These are phyloP conservation scores for Dasysyrphus albostriatus DNA, from an alignment of 2,888 invertebrate species.

Conservation along the genomic window DNA sequence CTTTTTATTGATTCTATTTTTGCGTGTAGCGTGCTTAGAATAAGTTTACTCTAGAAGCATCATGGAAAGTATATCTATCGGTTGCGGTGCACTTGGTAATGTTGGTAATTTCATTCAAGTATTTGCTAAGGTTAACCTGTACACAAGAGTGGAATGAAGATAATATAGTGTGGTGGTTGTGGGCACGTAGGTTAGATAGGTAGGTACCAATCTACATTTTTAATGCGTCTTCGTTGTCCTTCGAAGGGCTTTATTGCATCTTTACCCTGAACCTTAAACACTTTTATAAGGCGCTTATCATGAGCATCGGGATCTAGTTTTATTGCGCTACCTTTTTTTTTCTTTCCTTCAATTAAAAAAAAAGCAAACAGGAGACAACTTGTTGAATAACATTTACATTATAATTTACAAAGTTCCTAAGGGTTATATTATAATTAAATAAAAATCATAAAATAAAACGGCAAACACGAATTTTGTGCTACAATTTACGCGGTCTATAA, in stretches of 20 bases:
- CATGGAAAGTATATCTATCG: neutral
- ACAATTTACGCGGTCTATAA: too few relatives aligned
- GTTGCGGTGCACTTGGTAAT: conserved; percentile 20
- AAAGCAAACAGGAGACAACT: conserved; percentile 11
- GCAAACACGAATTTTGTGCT: too few relatives aligned
- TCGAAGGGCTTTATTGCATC: conserved; percentile 32
- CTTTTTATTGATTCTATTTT: conserved; percentile 42
- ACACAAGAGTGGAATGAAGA: neutral
- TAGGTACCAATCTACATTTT: conserved; percentile 22
- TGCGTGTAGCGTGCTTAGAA: conserved; percentile 42
- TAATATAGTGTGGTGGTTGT: neutral
- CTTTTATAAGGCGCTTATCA: conserved; percentile 33
- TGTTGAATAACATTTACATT: conserved; percentile 22
- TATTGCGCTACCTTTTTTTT: neutral
- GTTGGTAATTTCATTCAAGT: conserved; percentile 41
- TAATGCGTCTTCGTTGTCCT: conserved; percentile 36
- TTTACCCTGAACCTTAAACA: conserved; percentile 23
- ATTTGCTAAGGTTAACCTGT: conserved; percentile 27
- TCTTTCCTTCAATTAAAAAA: too few relatives aligned
- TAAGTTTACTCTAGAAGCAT: conserved; percentile 25
- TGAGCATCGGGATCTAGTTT: conserved; percentile 1
- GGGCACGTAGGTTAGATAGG: too few relatives aligned
- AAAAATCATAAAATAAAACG: too few relatives aligned
- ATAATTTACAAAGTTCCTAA: neutral
- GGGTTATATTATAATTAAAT: too few relatives aligned